A percentile compares a stretch with the other conserved stretches of the same genome.
Evolutionary conservation across 1,140 invertebrate species (phyloP).

Genomic region (Protaetia brevitarsis): DNA sequence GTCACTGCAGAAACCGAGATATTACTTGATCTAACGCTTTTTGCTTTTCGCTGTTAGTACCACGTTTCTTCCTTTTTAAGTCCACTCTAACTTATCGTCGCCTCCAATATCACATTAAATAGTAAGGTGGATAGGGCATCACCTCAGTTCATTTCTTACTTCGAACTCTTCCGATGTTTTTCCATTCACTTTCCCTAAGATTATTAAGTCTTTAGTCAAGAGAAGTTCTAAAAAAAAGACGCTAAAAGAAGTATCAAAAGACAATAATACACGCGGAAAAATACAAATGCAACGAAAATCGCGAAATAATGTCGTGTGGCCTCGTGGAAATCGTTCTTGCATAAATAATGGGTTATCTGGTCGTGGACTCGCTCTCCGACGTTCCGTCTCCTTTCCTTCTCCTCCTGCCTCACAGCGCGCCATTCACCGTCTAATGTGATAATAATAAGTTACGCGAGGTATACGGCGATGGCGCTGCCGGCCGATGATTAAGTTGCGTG

Average conservation of each 20-base stretch:
- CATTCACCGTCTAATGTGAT: background rate
- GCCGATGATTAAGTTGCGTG: slow-evolving; percentile 1
- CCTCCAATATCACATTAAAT: too few relatives aligned
- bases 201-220: background rate
- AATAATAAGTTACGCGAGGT: background rate
- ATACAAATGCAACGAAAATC: background rate
- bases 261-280: background rate
- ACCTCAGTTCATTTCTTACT: too few relatives aligned
- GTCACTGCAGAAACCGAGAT: too few relatives aligned
- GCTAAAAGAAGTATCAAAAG: background rate
- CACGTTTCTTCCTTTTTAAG: too few relatives aligned
- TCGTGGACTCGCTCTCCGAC: background rate
- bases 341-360: slow-evolving; percentile 14
- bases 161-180: too few relatives aligned
- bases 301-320: background rate
- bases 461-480: background rate
- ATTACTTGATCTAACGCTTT: too few relatives aligned
- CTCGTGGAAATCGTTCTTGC: slow-evolving; percentile 3
- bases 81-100: too few relatives aligned
- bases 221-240: background rate
- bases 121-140: too few relatives aligned
- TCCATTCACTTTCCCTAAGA: too few relatives aligned
- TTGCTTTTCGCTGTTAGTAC: too few relatives aligned
- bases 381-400: background rate
- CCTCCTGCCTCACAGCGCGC: background rate